phyloP scores from a whole-genome alignment of 2,888 invertebrate species.

The Lasioglossum calceatum region DNA sequence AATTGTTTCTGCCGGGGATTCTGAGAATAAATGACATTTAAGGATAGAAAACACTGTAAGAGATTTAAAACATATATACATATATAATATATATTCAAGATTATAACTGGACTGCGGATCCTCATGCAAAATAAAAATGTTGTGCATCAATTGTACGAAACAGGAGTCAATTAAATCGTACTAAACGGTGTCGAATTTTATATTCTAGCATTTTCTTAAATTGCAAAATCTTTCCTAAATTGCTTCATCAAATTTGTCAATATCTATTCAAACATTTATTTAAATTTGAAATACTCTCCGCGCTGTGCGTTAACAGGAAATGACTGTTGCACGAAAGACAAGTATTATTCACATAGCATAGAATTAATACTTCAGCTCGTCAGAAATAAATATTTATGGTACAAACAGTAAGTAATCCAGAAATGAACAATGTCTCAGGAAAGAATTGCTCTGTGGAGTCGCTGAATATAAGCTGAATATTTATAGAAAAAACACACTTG shows the following conservation, averaged over 20 bases:
- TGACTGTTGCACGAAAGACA: background rate
- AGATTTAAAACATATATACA: too few species aligned
- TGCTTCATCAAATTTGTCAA: background rate
- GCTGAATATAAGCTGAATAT: background rate
- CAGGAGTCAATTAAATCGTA: too few species aligned
- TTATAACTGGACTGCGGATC: too few species aligned
- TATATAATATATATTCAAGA: too few species aligned
- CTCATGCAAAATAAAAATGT: too few species aligned
- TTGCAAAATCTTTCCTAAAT: background rate
- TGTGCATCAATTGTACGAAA: too few species aligned
- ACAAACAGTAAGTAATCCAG: background rate
- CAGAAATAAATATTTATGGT: conserved; percentile 2
- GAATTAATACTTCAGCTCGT: background rate
- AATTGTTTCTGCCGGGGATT: too few species aligned
- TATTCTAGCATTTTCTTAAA: too few species aligned
- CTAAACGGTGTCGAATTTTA: too few species aligned
- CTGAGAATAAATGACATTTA: too few species aligned
- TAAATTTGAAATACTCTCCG: background rate
- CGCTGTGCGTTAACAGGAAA: background rate
- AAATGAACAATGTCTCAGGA: background rate
- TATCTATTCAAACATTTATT: background rate
- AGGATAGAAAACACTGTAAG: too few species aligned
- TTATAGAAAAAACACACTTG: background rate
- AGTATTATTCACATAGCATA: background rate
- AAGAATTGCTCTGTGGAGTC: background rate